phyloP scores from a whole-genome alignment of 2,113 vertebrate species.

The Microtus montanus region DNA sequence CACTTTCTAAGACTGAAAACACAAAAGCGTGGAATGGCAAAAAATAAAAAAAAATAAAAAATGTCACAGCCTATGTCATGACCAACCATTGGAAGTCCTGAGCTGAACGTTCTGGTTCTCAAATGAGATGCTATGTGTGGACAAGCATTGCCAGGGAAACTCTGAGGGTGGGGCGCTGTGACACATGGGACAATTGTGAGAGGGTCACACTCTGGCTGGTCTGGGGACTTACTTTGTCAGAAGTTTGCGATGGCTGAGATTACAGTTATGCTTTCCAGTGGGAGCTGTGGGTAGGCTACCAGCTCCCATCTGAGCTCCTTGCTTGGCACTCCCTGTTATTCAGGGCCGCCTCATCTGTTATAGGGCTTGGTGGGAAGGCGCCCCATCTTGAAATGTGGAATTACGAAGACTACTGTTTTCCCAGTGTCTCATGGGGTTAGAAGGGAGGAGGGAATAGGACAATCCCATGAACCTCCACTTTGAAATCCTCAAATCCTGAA shows the following conservation, averaged over 20 bases:
- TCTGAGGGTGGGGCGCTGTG: neutral
- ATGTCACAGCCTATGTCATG: neutral
- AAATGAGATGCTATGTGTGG: neutral
- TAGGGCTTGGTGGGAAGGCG: neutral
- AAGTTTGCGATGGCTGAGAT: neutral
- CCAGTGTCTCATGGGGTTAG: neutral
- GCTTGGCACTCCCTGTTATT: neutral
- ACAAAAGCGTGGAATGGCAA: neutral
- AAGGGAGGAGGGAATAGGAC: neutral
- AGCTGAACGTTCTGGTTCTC: neutral
- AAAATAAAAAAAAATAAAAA: neutral
- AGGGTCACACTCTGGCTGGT: neutral
- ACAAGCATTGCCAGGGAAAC: neutral
- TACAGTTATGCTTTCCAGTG: neutral
- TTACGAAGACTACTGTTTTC: neutral
- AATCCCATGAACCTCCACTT: neutral
- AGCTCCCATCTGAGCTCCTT: neutral
- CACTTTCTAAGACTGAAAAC: constrained; percentile 68
- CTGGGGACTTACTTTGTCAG: neutral
- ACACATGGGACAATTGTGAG: neutral
- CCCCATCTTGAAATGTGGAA: neutral
- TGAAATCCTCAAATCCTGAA: neutral
- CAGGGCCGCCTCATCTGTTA: neutral
- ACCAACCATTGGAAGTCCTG: neutral
- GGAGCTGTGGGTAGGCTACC: neutral